Base-by-base conservation (phyloP, 1,140 invertebrate species). In the Diploscapter pachys region DNA sequence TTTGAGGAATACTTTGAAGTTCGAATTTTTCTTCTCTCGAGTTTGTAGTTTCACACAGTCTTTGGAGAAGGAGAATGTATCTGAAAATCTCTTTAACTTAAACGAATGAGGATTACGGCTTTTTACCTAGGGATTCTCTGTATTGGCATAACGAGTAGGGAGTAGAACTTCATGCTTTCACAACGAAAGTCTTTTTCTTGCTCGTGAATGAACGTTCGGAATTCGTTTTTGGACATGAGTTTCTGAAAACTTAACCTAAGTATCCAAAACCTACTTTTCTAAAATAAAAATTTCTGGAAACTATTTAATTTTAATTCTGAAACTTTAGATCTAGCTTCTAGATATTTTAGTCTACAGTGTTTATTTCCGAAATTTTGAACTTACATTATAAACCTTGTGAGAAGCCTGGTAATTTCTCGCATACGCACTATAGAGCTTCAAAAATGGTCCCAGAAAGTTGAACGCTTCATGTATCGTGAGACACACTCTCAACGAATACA, bases 101-200 rank as follows among this genome's bases (percentile, higher is more conserved):
- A 59, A 48, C 9, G 31, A 31, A 31, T 31, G 31, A 31, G 31
- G 31, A 72, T 72, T 9, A 63, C 61, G 61, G 65, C 50, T 11
- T 63, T 64, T 9, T 63, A 72, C n/a, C 71, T 56, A 4, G 73
- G 73, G n/a, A 74, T 67, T 11, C 73, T 8, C 50, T 74, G 73
- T 6, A 74, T 74, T n/a, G 73, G 73, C 73, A 74, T 74, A 51
- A 74, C 70, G 53, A 74, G 63, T 4, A 57, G 61, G 3, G 73
- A n/a, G 6, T 57, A 57, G 4, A 74, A 48, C 8, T 13, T 68
- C 5, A 63, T 68, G 9, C 73, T 67, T 52, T 74, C 54, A 52
- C 64, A 65, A 49, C 53, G 13, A 1, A 67, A 51, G 6, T 74
- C 64, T 31, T 61, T 54, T 49, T 74, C 63, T 6, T 66, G 64